Base-by-base conservation (phyloP, 2,113 vertebrate genomes). In the Chaetodon trifascialis region DNA sequence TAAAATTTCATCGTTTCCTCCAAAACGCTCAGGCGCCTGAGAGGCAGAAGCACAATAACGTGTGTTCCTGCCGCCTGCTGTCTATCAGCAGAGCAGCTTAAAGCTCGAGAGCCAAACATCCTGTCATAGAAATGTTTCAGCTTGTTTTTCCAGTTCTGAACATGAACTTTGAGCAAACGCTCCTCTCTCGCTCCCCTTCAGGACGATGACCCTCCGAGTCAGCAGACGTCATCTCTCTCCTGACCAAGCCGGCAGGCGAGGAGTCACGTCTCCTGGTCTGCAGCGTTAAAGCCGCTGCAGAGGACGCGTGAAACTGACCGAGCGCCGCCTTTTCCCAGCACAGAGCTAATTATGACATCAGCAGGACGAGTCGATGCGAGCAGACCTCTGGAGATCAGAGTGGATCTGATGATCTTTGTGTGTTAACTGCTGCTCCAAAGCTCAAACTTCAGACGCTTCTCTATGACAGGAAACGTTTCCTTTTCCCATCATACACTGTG, bases 1-100 rank as follows among this genome's bases (percentile, higher is more conserved):
- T 93, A 87, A 88, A 85, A 89, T 4, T 16, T 10, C 58, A 81
- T 77, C n/a, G 73, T 79, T 87, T 85, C 36, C 64, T 51, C 56
- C 9, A 23, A 38, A 25, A 63, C 8, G 17, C 52, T 17, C 21
- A 11, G 74, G 51, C 60, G 46, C 38, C 55, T 58, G 47, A 51
- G 69, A 67, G 23, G 56, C 11, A 76, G 78, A 69, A 78, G 25
- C 16, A 60, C 21, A 49, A 72, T 38, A 47, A 59, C 17, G 38
- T 59, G 34, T 73, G 49, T 67, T 56, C 42, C 70, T n/a, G 19
- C 11, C 14, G 62, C 56, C 71, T 49, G 49, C 69, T 83, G 40
- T 58, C 4, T 40, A 21, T 46, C 36, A 56, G 68, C 54, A 38
- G 25, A 5, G 5, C 38, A 21, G 38, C 56, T 70, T 78, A 49